phyloP scores from a whole-genome alignment of 1,140 invertebrate species.

The Ceratina japonica region DNA sequence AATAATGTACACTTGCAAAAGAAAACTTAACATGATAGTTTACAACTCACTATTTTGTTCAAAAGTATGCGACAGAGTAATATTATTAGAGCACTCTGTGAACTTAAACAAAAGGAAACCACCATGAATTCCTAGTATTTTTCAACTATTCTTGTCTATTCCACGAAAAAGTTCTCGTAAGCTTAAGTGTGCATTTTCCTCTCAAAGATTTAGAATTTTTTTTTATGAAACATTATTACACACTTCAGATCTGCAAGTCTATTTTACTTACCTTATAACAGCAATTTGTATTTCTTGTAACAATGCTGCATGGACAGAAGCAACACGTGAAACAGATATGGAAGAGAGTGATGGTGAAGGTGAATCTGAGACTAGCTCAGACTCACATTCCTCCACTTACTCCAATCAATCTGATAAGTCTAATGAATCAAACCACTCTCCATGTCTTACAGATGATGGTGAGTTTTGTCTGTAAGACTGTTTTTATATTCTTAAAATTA shows the following conservation, averaged over 20 bases:
- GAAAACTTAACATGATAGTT: neutral
- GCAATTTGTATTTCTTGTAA: slow-evolving; percentile 64
- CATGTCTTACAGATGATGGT: slow-evolving; percentile 79
- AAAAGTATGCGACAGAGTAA: slow-evolving; percentile 4
- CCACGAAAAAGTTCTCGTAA: neutral
- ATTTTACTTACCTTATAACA: slow-evolving; percentile 59
- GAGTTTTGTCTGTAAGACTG: slow-evolving; percentile 71
- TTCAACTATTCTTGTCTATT: slow-evolving; percentile 13
- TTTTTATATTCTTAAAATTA: slow-evolving; percentile 47
- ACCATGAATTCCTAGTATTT: slow-evolving; percentile 12
- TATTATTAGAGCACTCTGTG: slow-evolving; percentile 30
- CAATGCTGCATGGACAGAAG: slow-evolving; percentile 79
- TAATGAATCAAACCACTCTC: slow-evolving; percentile 75
- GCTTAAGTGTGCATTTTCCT: neutral
- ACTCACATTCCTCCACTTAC: slow-evolving; percentile 77
- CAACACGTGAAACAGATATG: slow-evolving; percentile 77
- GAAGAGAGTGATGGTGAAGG: slow-evolving; percentile 78
- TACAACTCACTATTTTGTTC: neutral
- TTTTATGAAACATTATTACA: slow-evolving; percentile 28
- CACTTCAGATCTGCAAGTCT: slow-evolving; percentile 53
- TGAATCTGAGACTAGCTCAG: slow-evolving; percentile 80
- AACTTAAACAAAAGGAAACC: neutral
- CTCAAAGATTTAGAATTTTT: neutral
- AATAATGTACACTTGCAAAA: neutral
- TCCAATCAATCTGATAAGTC: slow-evolving; percentile 78